A percentile compares a stretch with the other conserved stretches of the same genome.
phyloP scores from a whole-genome alignment of 2,113 vertebrate species.

The Leptocoma aspasia region DNA sequence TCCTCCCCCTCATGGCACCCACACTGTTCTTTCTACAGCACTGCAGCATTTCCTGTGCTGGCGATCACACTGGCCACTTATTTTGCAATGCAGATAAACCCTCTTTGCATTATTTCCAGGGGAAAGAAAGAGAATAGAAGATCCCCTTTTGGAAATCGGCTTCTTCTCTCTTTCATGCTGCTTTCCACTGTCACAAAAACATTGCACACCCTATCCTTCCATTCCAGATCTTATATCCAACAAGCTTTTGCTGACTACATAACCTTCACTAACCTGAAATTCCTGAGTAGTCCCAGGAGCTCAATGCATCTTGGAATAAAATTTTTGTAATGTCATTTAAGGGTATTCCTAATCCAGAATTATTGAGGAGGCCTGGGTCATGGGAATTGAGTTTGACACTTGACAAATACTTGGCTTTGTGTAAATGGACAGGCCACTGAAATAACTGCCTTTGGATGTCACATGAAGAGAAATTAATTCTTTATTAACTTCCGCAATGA shows the following conservation, averaged over 20 bases:
- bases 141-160: not conserved
- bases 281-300: constrained; percentile 86
- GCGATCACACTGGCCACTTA: constrained; percentile 27
- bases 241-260: constrained; percentile 79
- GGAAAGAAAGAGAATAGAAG: not conserved
- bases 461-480: constrained; percentile 92
- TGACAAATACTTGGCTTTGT: constrained; percentile 98
- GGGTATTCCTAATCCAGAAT: constrained; percentile 89
- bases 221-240: constrained; percentile 34
- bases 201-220: not conserved
- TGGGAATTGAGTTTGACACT: constrained; percentile 89
- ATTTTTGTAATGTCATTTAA: constrained; percentile 99
- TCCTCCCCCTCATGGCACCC: constrained; percentile 2
- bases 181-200: not conserved
- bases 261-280: constrained; percentile 81
- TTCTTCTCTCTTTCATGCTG: not conserved
- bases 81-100: constrained; percentile 54
- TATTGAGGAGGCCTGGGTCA: constrained; percentile 83
- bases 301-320: constrained; percentile 88
- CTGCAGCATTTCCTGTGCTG: constrained; percentile 18
- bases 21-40: not conserved
- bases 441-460: constrained; percentile 84
- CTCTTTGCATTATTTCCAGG: constrained; percentile 39
- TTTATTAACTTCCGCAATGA: constrained; percentile 92
- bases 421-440: constrained; percentile 89